Evolutionary conservation across 2,888 invertebrate genomes (phyloP).

Genomic region (Empis livida): DNA sequence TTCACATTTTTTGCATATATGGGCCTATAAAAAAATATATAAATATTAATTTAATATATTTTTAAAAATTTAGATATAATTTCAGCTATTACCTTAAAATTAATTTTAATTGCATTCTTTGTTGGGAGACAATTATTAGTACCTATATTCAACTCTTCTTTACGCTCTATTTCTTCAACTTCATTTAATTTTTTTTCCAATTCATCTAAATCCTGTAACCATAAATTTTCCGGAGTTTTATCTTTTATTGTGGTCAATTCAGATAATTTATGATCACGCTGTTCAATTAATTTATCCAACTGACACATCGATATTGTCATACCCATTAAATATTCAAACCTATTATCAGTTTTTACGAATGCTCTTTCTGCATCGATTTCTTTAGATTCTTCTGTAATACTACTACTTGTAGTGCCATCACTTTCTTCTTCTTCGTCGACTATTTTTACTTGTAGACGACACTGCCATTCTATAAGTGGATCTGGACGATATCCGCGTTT

Average conservation of each 20-base stretch:
- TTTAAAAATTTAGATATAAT: constrained; percentile 27
- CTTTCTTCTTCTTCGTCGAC: constrained; percentile 39
- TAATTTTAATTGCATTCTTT: constrained; percentile 23
- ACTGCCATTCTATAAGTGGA: constrained; percentile 55
- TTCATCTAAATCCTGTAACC: constrained; percentile 77
- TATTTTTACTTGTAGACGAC: constrained; percentile 41
- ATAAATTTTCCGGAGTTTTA: constrained; percentile 67
- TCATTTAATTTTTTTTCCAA: constrained; percentile 55
- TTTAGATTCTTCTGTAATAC: constrained; percentile 26
- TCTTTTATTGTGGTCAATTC: constrained; percentile 49
- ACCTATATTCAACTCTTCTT: constrained; percentile 45
- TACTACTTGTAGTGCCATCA: constrained; percentile 22
- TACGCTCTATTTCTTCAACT: constrained; percentile 61
- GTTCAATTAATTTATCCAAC: constrained; percentile 81
- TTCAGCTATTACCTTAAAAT: constrained; percentile 30
- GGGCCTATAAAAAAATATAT: too few relatives aligned
- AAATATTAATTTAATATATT: too few relatives aligned
- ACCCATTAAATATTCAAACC: constrained; percentile 86
- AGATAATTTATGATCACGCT: constrained; percentile 62
- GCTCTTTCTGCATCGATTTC: constrained; percentile 45
- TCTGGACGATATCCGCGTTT: constrained; percentile 56
- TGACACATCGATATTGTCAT: constrained; percentile 94
- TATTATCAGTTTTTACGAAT: constrained; percentile 53
- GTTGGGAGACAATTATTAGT: constrained; percentile 31
- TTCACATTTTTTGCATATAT: too few relatives aligned